Evolutionary conservation across 2,888 invertebrate genomes (phyloP), one percentile per base, ranked within the genome.

Genomic region (Galerucella pusilla): DNA sequence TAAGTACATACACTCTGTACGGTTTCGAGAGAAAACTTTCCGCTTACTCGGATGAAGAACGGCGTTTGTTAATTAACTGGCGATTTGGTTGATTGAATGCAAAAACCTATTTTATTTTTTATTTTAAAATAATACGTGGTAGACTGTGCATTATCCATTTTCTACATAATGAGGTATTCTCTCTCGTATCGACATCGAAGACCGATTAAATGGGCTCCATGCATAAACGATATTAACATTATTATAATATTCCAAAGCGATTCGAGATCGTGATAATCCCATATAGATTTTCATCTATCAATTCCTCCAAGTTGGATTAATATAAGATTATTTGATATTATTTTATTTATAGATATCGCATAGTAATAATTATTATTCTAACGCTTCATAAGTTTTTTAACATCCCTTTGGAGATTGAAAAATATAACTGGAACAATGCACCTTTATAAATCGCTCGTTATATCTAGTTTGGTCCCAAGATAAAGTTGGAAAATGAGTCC

Each of bases 41-140:
- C 84, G 81, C 84, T 83, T 74, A 67, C 70, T 71, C 69, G 61
- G 74, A 80, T 77, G 67, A 79, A 81, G 82, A 59, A 74, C 76
- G 61, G 71, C 66, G 76, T 76, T 77, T 75, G 78, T 77, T 85
- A 85, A 86, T 86, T 85, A 86, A 85, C 83, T 81, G 82, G 82
- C 85, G 86, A 85, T 86, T 85, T 86, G 85, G 81, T 85, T 85
- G 86, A 86, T 86, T 85, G 85, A 85, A 86, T 85, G 85, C 86
- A 85, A 85, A 85, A 85, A 81, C 81, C 75, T 69, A 78, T 78
- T 80, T 80, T 71, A 79, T 75, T 77, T 79, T 80, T 77, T 74
- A 63, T 75, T 73, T 70, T 73, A 65, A 60, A 70, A 71, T 68
- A 79, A 78, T 79, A 81, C 75, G 74, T 76, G 80, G 78, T 80